A percentile compares a stretch with the other conserved stretches of the same genome.
Conservation (phyloP, 2,888 invertebrate species). For the Clanis bilineata region DNA sequence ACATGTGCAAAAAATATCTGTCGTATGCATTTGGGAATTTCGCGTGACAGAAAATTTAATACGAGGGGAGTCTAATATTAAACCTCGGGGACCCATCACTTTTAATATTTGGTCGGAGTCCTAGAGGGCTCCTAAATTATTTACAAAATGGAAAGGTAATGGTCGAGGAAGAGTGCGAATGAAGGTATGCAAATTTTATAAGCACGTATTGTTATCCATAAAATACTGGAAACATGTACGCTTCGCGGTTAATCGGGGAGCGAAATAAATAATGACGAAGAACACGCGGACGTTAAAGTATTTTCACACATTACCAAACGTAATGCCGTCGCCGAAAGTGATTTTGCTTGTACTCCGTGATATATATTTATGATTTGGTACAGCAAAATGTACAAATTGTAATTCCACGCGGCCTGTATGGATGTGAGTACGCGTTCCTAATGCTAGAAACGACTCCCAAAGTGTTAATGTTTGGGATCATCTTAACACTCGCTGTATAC, state of each 20-base stretch:
- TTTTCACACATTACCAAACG: slow-evolving; percentile 34
- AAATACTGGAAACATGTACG: slow-evolving; percentile 50
- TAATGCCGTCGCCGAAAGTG: slow-evolving; percentile 50
- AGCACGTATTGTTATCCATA: slow-evolving; percentile 70
- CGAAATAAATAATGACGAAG: slow-evolving; percentile 47
- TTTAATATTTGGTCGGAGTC: slow-evolving; percentile 80
- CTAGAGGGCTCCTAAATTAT: slow-evolving; percentile 81
- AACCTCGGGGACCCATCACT: slow-evolving; percentile 81
- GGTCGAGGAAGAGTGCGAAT: slow-evolving; percentile 77
- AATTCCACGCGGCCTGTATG: slow-evolving; percentile 20
- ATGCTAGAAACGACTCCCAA: slow-evolving; percentile 7
- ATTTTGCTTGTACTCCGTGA: slow-evolving; percentile 56
- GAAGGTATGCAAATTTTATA: slow-evolving; percentile 80
- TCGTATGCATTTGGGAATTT: slow-evolving; percentile 81
- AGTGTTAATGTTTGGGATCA: slow-evolving; percentile 9
- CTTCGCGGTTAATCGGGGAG: slow-evolving; percentile 49
- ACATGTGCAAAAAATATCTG: slow-evolving; percentile 82
- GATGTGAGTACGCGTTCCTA: neutral
- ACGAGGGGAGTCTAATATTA: slow-evolving; percentile 81
- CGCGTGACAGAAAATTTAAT: slow-evolving; percentile 82
- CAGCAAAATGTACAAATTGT: slow-evolving; percentile 31
- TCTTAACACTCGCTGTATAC: neutral
- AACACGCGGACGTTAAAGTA: slow-evolving; percentile 51
- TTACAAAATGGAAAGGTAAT: slow-evolving; percentile 82
- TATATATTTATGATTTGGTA: slow-evolving; percentile 49